These are phyloP conservation scores for Schizotus pectinicornis DNA, from an alignment of 2,888 invertebrate species.

Conservation along the genomic window DNA sequence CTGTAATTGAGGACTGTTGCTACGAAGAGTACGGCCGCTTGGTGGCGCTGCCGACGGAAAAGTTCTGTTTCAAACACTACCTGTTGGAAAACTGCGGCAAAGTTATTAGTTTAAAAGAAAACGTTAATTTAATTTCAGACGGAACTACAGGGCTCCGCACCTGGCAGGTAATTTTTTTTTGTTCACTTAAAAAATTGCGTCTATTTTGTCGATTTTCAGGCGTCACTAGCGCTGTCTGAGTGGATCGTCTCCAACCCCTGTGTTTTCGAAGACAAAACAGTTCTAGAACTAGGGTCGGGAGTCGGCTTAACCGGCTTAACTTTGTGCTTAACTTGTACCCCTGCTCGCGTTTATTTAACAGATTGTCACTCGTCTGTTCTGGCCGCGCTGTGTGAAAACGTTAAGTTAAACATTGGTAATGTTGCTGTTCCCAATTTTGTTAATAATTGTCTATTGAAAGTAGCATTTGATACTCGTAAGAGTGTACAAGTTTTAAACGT, in stretches of 20 bases:
- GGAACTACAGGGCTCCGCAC: slow-evolving; percentile 82
- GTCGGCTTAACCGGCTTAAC: slow-evolving; percentile 74
- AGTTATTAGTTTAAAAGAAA: slow-evolving; percentile 70
- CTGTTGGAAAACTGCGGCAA: slow-evolving; percentile 54
- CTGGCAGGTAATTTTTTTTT: slow-evolving; percentile 69
- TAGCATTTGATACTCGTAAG: slow-evolving; percentile 6
- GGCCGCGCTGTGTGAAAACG: slow-evolving; percentile 67
- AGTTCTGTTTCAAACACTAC: slow-evolving; percentile 70
- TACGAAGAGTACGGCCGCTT: slow-evolving; percentile 66
- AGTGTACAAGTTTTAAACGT: slow-evolving; percentile 53
- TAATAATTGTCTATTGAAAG: slow-evolving; percentile 12
- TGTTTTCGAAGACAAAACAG: slow-evolving; percentile 61
- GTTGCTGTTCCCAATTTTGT: background rate
- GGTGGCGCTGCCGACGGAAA: slow-evolving; percentile 58
- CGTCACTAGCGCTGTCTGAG: slow-evolving; percentile 72
- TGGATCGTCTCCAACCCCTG: slow-evolving; percentile 68
- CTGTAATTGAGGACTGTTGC: slow-evolving; percentile 71
- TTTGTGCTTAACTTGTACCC: too few relatives aligned
- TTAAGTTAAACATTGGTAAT: slow-evolving; percentile 64
- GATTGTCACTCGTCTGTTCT: slow-evolving; percentile 76
- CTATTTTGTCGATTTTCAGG: slow-evolving; percentile 59
- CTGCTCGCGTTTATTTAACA: slow-evolving; percentile 62
- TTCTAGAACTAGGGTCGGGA: slow-evolving; percentile 81
- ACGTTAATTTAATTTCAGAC: slow-evolving; percentile 72
- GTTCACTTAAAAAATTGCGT: background rate